Evolutionary conservation across 2,888 invertebrate species (phyloP), one percentile per base, ranked within the genome.

Genomic region (Tenthredo scrophulariae): DNA sequence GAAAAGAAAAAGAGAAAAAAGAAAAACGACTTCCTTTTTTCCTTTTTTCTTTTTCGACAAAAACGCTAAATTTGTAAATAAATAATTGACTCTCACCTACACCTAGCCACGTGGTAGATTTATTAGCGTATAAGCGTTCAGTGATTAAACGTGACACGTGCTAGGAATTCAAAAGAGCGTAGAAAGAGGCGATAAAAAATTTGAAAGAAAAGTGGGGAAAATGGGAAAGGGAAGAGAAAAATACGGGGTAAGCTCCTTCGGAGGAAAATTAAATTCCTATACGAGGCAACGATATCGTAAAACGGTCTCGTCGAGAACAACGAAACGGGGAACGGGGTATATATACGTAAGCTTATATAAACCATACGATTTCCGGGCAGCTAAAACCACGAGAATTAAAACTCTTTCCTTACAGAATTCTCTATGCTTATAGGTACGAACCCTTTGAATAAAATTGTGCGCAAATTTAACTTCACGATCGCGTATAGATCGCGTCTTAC

Each of bases 201-300:
- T 54, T 7, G 70, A 74, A 50, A 65, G 65, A 84, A 84, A 46
- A 79, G 43, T 22, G 58, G 26, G 29, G 13, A 22, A 80, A 79
- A 70, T 29, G 46, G 15, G 22, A 58, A 62, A 29, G 72, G 54
- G 65, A 65, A 50, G 65, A 85, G 40, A 10, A 58, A 67, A 65
- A 15, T 18, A 80, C n/a, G 65, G 43, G 10, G 26, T 26, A 33
- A 84, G 40, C 33, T 22, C 22, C 54, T 13, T 54, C 3, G 84
- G 37, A 62, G 65, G 58, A 84, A 75, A 84, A 62, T 74, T 65
- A 77, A 84, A 77, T 62, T 77, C 62, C 84, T 46, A 43, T 46
- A 46, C 58, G 50, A 75, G 37, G 43, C 37, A 75, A 84, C 58
- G 84, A 75, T 80, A 80, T 80, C 37, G 58, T 80, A 80, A 40